Percentiles rank a stretch among this genome's conserved stretches.
Evolutionary conservation across 1,140 invertebrate genomes (phyloP).

Genomic region (Acyrthosiphon pisum): DNA sequence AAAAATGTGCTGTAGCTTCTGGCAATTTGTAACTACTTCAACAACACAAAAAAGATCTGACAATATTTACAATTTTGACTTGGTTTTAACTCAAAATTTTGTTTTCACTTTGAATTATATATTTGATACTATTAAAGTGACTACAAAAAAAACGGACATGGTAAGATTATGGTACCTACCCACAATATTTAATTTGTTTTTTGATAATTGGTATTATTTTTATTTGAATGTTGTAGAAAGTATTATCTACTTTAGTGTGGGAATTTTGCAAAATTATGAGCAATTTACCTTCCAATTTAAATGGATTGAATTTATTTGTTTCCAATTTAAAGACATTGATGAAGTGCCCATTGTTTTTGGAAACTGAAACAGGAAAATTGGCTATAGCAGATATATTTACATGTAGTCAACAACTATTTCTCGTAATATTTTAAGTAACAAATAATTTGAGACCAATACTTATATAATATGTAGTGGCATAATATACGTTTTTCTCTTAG

Average conservation of each 20-base stretch:
- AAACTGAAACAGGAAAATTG: conserved; percentile 36
- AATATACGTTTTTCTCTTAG: not conserved
- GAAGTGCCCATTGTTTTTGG: conserved; percentile 28
- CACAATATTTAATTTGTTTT: conserved; percentile 3
- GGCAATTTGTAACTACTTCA: not conserved
- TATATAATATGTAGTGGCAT: not conserved
- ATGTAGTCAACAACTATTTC: conserved; percentile 33
- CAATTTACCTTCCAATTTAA: not conserved
- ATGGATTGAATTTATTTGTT: conserved; percentile 7
- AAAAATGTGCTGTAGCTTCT: conserved; percentile 35
- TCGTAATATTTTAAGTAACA: conserved; percentile 32
- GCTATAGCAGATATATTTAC: conserved; percentile 47
- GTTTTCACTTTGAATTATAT: conserved; percentile 27
- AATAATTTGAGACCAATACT: not conserved
- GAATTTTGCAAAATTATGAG: conserved; percentile 25
- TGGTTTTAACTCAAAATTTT: not conserved
- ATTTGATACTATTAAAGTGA: conserved; percentile 34
- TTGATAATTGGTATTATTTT: not conserved
- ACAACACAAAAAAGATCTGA: not conserved
- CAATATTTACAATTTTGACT: not conserved
- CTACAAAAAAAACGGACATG: conserved; percentile 29
- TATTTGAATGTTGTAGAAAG: conserved; percentile 41
- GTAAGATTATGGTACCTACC: not conserved
- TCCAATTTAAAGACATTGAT: not conserved
- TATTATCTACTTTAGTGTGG: conserved; percentile 4